Percentiles rank a stretch among this genome's conserved stretches.
Conservation (phyloP, 2,797 vertebrate species). For the Falco novaeseelandiae region DNA sequence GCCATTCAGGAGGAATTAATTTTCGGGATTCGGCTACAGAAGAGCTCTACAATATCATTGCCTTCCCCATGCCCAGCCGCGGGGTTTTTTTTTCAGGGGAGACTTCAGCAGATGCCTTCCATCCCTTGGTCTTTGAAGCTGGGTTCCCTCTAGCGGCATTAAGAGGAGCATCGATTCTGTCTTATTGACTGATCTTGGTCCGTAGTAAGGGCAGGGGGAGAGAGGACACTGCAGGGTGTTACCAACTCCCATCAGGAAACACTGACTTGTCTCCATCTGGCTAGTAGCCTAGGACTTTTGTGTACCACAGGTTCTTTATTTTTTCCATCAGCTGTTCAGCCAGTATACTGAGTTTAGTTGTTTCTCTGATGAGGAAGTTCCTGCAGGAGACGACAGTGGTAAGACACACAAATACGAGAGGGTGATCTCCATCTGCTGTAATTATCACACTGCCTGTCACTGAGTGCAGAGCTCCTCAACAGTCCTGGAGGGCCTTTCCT, state of each 20-base stretch:
- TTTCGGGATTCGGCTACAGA: constrained; percentile 55
- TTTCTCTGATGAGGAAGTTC: constrained; percentile 50
- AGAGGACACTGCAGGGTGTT: background rate
- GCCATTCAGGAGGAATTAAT: constrained; percentile 54
- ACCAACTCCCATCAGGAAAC: background rate
- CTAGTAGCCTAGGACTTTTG: constrained; percentile 19
- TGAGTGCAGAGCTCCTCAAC: background rate
- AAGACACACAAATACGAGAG: background rate
- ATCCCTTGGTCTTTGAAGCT: constrained; percentile 16
- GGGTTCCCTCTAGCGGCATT: constrained; percentile 19
- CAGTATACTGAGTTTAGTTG: constrained; percentile 31
- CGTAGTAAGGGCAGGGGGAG: background rate
- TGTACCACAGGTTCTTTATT: constrained; percentile 33
- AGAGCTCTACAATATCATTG: constrained; percentile 27
- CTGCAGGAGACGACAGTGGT: constrained; percentile 32
- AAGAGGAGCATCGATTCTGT: constrained; percentile 30
- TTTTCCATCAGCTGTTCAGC: constrained; percentile 41
- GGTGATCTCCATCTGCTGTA: background rate
- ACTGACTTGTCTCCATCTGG: background rate
- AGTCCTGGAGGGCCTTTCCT: background rate
- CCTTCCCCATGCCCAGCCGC: background rate
- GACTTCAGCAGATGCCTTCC: constrained; percentile 17
- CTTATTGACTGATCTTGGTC: constrained; percentile 31
- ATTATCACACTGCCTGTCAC: background rate
- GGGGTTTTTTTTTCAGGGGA: background rate